phyloP scores from a whole-genome alignment of 2,113 vertebrate genomes.

The Callipepla squamata region DNA sequence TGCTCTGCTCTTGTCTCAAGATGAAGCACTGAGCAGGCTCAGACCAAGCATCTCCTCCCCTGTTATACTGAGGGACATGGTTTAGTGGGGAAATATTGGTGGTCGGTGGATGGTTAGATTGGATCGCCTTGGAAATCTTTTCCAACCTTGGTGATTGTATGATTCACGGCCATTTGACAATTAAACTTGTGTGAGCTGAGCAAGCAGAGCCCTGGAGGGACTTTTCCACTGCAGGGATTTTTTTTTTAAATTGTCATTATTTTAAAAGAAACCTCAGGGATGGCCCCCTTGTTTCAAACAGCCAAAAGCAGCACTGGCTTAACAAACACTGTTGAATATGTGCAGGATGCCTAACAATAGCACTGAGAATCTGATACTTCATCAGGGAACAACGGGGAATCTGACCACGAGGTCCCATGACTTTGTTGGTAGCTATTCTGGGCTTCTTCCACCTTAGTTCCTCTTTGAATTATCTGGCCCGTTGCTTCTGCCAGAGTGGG shows the following conservation, averaged over 20 bases:
- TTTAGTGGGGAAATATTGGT: too few species aligned
- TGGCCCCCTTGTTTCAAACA: not conserved
- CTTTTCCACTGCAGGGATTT: not conserved
- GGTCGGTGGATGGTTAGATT: too few species aligned
- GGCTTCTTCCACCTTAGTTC: not conserved
- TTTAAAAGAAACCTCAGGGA: not conserved
- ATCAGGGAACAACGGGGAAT: not conserved
- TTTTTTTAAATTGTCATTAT: not conserved
- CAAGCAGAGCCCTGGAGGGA: not conserved
- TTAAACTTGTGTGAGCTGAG: rapidly evolving
- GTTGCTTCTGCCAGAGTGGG: not conserved
- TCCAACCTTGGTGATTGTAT: too few species aligned
- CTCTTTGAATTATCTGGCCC: not conserved
- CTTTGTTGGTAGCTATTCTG: not conserved
- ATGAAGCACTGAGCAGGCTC: not conserved
- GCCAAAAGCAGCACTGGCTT: rapidly evolving
- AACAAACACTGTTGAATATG: not conserved
- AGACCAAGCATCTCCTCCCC: not conserved
- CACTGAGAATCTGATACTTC: not conserved
- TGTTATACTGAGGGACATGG: too few species aligned
- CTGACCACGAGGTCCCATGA: not conserved
- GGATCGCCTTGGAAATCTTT: too few species aligned
- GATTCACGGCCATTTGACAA: not conserved
- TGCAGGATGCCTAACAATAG: not conserved
- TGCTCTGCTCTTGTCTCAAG: not conserved